Conservation (phyloP, 2,797 vertebrate genomes). For the Phrynocephalus vlangalii region DNA sequence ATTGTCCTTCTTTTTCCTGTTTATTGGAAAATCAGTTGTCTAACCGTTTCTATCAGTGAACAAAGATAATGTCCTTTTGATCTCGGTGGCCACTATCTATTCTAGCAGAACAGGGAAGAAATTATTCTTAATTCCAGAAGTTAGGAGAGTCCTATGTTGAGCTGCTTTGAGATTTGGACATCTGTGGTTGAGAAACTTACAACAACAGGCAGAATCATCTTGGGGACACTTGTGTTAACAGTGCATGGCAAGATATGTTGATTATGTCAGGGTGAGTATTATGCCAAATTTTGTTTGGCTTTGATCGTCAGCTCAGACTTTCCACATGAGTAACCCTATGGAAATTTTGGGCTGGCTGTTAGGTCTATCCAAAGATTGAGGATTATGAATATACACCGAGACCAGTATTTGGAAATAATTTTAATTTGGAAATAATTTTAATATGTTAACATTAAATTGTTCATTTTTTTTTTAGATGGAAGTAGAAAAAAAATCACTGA, state of each 20-base stretch:
- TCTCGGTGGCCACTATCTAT: not conserved
- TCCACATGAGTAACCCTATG: too few relatives aligned
- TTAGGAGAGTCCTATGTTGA: not conserved
- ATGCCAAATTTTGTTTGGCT: not conserved
- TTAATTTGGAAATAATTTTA: too few relatives aligned
- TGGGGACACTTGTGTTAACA: not conserved
- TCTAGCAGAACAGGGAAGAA: not conserved
- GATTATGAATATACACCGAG: too few relatives aligned
- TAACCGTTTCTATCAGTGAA: not conserved
- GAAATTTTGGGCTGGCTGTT: too few relatives aligned
- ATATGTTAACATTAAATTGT: too few relatives aligned
- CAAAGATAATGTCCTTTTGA: not conserved
- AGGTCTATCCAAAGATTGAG: too few relatives aligned
- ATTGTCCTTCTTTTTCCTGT: not conserved
- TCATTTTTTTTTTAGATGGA: too few relatives aligned
- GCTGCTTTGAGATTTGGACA: not conserved
- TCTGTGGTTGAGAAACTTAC: too few relatives aligned
- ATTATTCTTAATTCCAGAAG: not conserved
- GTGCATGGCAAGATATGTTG: not conserved
- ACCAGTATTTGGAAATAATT: too few relatives aligned
- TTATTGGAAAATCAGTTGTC: constrained; percentile 2
- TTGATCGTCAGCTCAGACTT: not conserved
- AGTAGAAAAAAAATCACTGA: too few relatives aligned
- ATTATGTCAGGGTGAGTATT: not conserved
- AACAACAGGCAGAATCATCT: not conserved